A percentile compares a stretch with the other conserved stretches of the same genome.
Conservation (phyloP, 1,140 invertebrate species). For the Chionoecetes opilio region DNA sequence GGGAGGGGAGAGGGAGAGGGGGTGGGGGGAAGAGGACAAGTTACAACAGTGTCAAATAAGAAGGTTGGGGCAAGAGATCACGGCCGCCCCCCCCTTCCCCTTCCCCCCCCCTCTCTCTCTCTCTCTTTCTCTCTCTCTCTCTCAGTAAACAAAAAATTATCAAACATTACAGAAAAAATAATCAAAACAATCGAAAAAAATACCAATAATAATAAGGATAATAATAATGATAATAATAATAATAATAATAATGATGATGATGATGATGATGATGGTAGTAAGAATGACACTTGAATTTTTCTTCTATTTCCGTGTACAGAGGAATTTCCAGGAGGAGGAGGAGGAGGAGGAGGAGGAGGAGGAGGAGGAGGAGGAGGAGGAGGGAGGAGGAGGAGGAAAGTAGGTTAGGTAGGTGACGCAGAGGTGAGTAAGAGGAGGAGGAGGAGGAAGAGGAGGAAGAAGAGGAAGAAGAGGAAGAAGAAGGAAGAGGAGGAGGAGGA, state of each 20-base stretch:
- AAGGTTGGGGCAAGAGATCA: background rate
- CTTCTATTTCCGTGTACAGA: background rate
- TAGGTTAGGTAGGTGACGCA: slow-evolving; percentile 33
- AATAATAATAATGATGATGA: too few species aligned
- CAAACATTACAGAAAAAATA: too few species aligned
- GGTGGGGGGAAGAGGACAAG: background rate
- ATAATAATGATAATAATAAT: too few species aligned
- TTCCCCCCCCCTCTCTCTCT: background rate
- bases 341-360: slow-evolving; percentile 60
- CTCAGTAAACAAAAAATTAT: too few species aligned
- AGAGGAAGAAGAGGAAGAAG: background rate
- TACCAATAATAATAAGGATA: too few species aligned
- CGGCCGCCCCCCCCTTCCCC: background rate
- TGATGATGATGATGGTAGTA: too few species aligned
- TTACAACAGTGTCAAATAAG: too few species aligned
- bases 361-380: slow-evolving; percentile 59
- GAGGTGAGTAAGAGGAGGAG: background rate
- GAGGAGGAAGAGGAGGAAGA: background rate
- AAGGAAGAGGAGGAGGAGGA: background rate
- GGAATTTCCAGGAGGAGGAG: background rate
- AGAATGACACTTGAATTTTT: too few species aligned
- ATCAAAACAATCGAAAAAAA: too few species aligned
- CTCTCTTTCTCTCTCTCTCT: background rate
- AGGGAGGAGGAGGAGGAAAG: slow-evolving; percentile 56
- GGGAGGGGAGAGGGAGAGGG: background rate